Conservation (phyloP, 2,797 vertebrate genomes). For the Coilia nasus region DNA sequence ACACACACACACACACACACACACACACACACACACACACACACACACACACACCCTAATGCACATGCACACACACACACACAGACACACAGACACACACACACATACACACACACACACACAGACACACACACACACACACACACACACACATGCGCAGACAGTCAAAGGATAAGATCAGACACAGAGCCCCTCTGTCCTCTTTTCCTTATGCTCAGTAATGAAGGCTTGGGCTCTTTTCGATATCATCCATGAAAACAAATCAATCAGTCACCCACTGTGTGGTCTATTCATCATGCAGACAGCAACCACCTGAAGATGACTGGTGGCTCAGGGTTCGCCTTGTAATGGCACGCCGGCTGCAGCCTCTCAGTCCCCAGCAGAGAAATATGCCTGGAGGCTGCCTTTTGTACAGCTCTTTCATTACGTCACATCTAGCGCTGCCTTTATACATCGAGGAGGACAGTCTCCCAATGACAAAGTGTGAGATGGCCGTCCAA, state of each 20-base stretch:
- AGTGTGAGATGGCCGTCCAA: neutral
- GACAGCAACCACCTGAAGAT: neutral
- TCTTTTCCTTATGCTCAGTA: neutral
- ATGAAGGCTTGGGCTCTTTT: constrained; percentile 5
- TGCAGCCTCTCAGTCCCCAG: neutral
- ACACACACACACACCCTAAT: neutral
- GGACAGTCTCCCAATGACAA: neutral
- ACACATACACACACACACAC: neutral
- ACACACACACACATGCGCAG: neutral
- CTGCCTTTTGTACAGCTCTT: neutral
- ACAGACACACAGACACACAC: neutral
- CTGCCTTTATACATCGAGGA: neutral
- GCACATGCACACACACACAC: neutral
- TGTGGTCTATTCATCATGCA: neutral
- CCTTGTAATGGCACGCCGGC: neutral
- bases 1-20: neutral
- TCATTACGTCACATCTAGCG: neutral
- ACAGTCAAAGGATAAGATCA: neutral
- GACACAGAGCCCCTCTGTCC: no score
- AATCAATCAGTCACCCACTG: neutral
- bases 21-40: neutral
- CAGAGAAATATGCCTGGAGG: neutral
- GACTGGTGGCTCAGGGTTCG: neutral
- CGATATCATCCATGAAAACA: neutral
- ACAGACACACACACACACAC: neutral